Evolutionary conservation across 92 coral and sea anemone genomes (phyloP), one percentile per base, ranked within the genome.

Genomic region (Porites cylindrica): DNA sequence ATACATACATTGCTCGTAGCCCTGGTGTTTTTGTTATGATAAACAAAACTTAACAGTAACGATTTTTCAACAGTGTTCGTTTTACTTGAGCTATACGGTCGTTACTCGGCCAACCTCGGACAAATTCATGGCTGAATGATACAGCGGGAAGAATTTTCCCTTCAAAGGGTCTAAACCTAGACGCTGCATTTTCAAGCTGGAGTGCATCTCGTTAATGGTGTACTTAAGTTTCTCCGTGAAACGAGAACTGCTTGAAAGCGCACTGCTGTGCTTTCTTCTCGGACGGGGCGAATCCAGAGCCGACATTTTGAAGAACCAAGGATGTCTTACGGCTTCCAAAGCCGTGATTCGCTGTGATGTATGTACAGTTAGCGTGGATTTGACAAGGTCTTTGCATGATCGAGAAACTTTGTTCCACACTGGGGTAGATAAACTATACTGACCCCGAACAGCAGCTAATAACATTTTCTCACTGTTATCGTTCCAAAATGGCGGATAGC

Each of bases 401-500:
- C 85, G 78, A 10, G 96, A 93, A 7, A 97, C 92, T 53, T 94
- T 95, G 82, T 85, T 95, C 93, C 94, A 91, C 53, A 80, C 81
- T 21, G 96, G 98, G 18, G 95, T 67, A 1, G 93, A 63, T 66
- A 92, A 86, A 60, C 95, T 83, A 23, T 87, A 94, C 72, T 88
- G 93, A 2, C 98, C 96, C 61, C 95, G 91, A 18, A 91, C 80
- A 43, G 96, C 96, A 5, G 96, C 93, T 66, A 97, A 67, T 66
- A 97, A 74, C 81, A 97, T 78, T 70, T 93, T 89, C 62, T 95
- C 95, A 67, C 90, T 96, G 72, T 89, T 93, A 77, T 90, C 90
- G 76, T 91, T 91, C 99, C 99, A 97, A 75, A 97, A 97, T 77
- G 99, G 99, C 62, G 99, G 99, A 51, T 96, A 90, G 3, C 99